phyloP scores from a whole-genome alignment of 2,797 vertebrate species.

The Oryzias dopingdopingensis region DNA sequence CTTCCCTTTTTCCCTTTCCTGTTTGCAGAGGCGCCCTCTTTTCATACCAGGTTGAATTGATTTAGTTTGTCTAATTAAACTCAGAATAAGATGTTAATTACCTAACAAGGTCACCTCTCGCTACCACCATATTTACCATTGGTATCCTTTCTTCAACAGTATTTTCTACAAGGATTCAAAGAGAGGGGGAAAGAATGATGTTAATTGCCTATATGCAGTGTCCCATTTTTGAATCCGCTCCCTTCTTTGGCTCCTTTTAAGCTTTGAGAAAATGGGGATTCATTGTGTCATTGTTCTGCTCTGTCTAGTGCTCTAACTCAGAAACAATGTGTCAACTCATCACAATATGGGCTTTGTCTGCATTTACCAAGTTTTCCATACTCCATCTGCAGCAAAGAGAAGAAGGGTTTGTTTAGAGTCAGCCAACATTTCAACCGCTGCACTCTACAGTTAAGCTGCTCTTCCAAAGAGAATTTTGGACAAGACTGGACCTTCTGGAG shows the following conservation, averaged over 20 bases:
- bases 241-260: slow-evolving; percentile 67
- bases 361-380: slow-evolving; percentile 67
- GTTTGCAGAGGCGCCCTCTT: slow-evolving; percentile 74
- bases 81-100: slow-evolving; percentile 85
- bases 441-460: too few species aligned
- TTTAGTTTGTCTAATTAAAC: slow-evolving; percentile 86
- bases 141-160: slow-evolving; percentile 74
- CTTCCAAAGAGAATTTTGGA: too few species aligned
- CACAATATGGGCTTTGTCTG: slow-evolving; percentile 77
- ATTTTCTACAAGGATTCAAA: slow-evolving; percentile 76
- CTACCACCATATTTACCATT: slow-evolving; percentile 76
- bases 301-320: slow-evolving; percentile 68
- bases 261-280: slow-evolving; percentile 76
- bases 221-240: slow-evolving; percentile 80
- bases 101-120: slow-evolving; percentile 84
- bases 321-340: slow-evolving; percentile 76
- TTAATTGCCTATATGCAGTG: slow-evolving; percentile 80
- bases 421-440: slow-evolving; percentile 15
- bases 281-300: slow-evolving; percentile 76
- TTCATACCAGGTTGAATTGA: slow-evolving; percentile 83
- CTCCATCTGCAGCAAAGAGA: slow-evolving; percentile 43
- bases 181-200: slow-evolving; percentile 77
- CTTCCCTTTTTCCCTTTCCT: slow-evolving; percentile 63
- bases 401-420: slow-evolving; percentile 56
- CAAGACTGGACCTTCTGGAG: not conserved